These are phyloP conservation scores for Rhinoderma darwinii DNA, from an alignment of 2,113 vertebrate genomes.

Conservation along the genomic window DNA sequence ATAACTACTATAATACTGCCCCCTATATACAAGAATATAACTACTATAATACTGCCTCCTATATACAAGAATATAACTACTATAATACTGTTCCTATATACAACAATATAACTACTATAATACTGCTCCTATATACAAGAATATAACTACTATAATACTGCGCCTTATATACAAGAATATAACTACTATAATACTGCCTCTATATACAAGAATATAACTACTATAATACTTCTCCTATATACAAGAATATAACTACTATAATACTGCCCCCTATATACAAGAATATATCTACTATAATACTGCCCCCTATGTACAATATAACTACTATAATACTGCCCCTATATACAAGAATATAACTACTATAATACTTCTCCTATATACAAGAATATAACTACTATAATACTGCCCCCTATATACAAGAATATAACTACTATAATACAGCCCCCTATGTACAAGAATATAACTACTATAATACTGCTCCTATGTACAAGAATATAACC, in stretches of 20 bases:
- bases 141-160: constrained; percentile 11
- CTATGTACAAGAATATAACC: too few relatives aligned
- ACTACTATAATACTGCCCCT: constrained; percentile 5
- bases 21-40: neutral
- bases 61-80: too few relatives aligned
- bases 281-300: constrained; percentile 2
- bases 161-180: neutral
- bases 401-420: neutral
- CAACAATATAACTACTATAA: neutral
- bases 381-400: too few relatives aligned
- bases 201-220: neutral
- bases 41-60: too few relatives aligned
- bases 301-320: neutral
- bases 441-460: too few relatives aligned
- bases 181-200: neutral
- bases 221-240: neutral
- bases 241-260: neutral
- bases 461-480: too few relatives aligned
- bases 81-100: too few relatives aligned
- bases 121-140: neutral
- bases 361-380: too few relatives aligned
- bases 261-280: too few relatives aligned
- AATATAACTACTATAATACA: constrained; percentile 2
- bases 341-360: too few relatives aligned
- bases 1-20: constrained; percentile 11